A percentile compares a stretch with the other conserved stretches of the same genome.
These are phyloP conservation scores for Protomyctophum bolini DNA, from an alignment of 2,113 vertebrate species.

Conservation along the genomic window DNA sequence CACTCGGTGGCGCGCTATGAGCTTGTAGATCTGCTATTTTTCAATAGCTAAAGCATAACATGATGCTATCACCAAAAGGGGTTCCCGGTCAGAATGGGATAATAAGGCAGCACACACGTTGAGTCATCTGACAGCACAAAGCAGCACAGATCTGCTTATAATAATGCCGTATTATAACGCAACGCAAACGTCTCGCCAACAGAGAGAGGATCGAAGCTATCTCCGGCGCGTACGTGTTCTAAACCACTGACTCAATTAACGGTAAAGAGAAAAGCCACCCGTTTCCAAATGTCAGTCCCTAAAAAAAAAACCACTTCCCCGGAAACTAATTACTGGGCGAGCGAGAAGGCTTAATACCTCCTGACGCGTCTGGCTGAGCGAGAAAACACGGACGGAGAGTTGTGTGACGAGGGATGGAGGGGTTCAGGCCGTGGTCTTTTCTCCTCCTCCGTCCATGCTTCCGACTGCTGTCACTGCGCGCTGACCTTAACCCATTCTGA, in stretches of 20 bases:
- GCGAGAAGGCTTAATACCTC: constrained; percentile 68
- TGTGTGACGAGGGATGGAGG: constrained; percentile 62
- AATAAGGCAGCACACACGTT: constrained; percentile 2
- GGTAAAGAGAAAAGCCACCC: constrained; percentile 55
- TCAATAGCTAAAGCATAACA: too few species aligned
- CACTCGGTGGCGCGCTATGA: too few species aligned
- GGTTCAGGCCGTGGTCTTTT: constrained; percentile 52
- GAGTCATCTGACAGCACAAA: constrained; percentile 50
- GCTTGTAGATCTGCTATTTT: too few species aligned
- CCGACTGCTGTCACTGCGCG: constrained; percentile 54
- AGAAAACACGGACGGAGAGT: constrained; percentile 55
- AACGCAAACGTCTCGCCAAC: too few species aligned
- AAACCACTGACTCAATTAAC: constrained; percentile 68
- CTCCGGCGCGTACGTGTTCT: constrained; percentile 51
- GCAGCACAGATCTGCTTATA: constrained; percentile 37
- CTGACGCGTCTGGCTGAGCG: constrained; percentile 63
- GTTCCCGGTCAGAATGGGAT: too few species aligned
- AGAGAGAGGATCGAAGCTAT: constrained; percentile 36
- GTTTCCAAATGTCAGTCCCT: constrained; percentile 71
- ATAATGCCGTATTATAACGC: constrained; percentile 34
- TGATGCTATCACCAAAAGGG: too few species aligned
- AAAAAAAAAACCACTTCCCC: constrained; percentile 69
- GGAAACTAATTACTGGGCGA: constrained; percentile 77
- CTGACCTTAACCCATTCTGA: too few species aligned
- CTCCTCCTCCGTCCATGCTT: constrained; percentile 19